Base-by-base conservation (phyloP, 2,797 vertebrate species). In the Melanotaenia maccullochi region DNA sequence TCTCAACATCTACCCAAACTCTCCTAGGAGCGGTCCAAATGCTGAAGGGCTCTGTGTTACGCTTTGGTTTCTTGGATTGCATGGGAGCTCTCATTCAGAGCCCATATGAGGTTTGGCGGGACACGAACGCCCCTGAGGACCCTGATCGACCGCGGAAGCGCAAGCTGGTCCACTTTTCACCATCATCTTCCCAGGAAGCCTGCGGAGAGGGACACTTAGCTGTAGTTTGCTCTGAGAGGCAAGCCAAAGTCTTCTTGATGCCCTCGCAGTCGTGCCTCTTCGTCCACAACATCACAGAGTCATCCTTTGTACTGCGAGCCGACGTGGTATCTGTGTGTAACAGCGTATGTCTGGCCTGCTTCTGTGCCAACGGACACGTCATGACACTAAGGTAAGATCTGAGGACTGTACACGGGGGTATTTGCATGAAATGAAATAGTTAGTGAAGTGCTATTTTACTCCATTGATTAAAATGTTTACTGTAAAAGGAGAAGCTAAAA, bases 211-310 rank as follows among this genome's bases (percentile, higher is more conserved):
- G 97, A 84, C 97, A 99, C 79, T 96, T 97, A 92, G 95, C 94
- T 28, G 94, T 99, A 83, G 94, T 97, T 89, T 99, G 97, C 93
- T 98, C 97, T 2, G 98, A 99, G 92, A 96, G 95, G 89, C 98
- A 99, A 96, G 98, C 98, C 93, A 99, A 98, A 95, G 96, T 99
- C 40, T 96, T 98, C 92, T 88, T 97, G 87, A 97, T 99, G 96
- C 97, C 98, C 79, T 96, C 97, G 18, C 97, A 99, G 95, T 96
- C 95, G 42, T 98, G 97, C 93, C 96, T 98, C 81, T 98, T 96
- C 56, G 95, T 96, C 75, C 97, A 99, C 93, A 99, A 97, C 95
- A 98, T 99, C 94, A 99, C 98, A 0, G 98, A 99, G 90, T 97
- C 98, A 0, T 99, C 98, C 64, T 99, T 99, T 81, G 96, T 99